Evolutionary conservation across 2,888 invertebrate species (phyloP), one percentile per base, ranked within the genome.

Genomic region (Lycaena phlaeas): DNA sequence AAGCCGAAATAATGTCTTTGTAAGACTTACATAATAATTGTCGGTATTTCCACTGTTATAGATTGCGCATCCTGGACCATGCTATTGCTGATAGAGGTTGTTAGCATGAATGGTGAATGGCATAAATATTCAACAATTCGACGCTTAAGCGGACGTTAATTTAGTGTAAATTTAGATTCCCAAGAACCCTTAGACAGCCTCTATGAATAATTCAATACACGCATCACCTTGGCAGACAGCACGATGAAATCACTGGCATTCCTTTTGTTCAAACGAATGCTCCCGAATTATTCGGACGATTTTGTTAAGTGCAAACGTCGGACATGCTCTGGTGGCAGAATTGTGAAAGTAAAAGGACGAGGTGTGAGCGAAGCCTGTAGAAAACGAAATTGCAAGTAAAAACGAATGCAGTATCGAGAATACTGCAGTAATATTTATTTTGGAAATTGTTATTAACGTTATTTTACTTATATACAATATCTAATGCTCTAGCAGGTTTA

Each of bases 201-300:
- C 6, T 34, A 34, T 34, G 34, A 34, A 34, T 34, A 11, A 34
- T 34, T 34, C 34, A 34, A 22, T 12, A 34, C 34, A 34, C 34
- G 34, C 18, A 34, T 34, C 34, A 34, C 34, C 34, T 34, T 34
- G 34, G 34, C 34, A 34, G 34, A 34, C 34, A 18, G 34, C 22
- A 22, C 34, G 34, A 18, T 34, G 12, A 14, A 34, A 12, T 22
- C 34, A 22, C 34, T 10, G 18, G 18, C 34, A 34, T 34, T 34
- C 34, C 18, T 11, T 34, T 34, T 34, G 22, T 34, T 22, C 22
- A 22, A 18, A 18, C 18, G 18, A 22, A 4, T 34, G 18, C 18
- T 22, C 34, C 18, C 34, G 22, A 34, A 34, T 34, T 18, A 9
- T 34, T 10, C 10, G 17, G 22, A 12, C 6, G 9, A 34, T 2